Evolutionary conservation across 92 coral and sea anemone genomes (phyloP), one percentile per base, ranked within the genome.

Genomic region (Umimayanthus chanpuru): DNA sequence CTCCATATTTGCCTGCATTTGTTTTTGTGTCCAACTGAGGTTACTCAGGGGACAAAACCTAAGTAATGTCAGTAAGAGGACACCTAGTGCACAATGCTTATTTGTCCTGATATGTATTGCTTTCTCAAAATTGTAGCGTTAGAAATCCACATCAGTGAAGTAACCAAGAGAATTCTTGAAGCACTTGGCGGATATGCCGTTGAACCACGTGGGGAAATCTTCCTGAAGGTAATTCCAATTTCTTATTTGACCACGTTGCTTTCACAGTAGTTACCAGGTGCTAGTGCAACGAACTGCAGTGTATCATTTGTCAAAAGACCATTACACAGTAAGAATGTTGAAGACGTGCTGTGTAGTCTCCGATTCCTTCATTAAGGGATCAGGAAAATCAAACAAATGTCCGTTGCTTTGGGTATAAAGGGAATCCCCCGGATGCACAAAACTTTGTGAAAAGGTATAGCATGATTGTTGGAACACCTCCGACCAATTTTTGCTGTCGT

Each of bases 81-180:
- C 5, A 2, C 16, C 58, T 20, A 53, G 58, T 20, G 68, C 26
- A 5, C 68, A 20, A 7, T 61, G 25, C 68, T 4, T 72, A 9
- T 32, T 72, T 72, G 14, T n/a, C 73, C 73, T 28, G 14, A n/a
- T 68, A 21, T 23, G 32, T 23, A 28, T 68, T 21, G 20, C 30
- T 26, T 72, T 72, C 9, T 3, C 41, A 16, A 40, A 72, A 26
- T 72, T 88, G 12, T 73, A 95, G 98, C 98, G 25, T 65, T 95
- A n/a, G 73, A 94, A 58, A 92, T 95, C 25, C 98, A 95, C 86
- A 95, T 95, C 39, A 95, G 98, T n/a, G 96, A 93, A 75, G 94
- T 90, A 36, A 95, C 98, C 5, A 95, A 93, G 77, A 85, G 86
- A 41, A 95, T 95, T 64, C 92, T 95, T 74, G 98, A 93, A 43